phyloP scores from a whole-genome alignment of 1,140 invertebrate species.

The Drosophila biarmipes region DNA sequence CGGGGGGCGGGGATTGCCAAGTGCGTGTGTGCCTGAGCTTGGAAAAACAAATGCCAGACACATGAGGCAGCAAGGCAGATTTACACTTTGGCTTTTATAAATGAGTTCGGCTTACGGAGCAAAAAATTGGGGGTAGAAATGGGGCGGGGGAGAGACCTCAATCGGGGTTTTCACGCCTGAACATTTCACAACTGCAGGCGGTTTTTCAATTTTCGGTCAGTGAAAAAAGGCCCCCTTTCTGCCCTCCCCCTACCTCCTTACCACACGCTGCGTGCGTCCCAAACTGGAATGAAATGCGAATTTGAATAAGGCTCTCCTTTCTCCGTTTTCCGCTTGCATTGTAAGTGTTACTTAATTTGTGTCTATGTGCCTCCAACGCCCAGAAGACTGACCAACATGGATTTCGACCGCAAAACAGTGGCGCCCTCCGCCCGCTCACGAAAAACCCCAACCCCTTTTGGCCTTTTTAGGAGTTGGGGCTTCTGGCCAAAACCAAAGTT shows the following conservation, averaged over 20 bases:
- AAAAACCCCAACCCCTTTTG: not conserved
- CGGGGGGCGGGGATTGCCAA: conserved; percentile 13
- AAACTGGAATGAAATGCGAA: conserved; percentile 75
- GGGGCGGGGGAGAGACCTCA: conserved; percentile 52
- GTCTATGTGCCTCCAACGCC: conserved; percentile 21
- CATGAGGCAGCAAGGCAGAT: conserved; percentile 54
- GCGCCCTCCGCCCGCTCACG: conserved; percentile 34
- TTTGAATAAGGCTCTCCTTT: conserved; percentile 51
- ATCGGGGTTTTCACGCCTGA: conserved; percentile 79
- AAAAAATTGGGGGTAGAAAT: not conserved
- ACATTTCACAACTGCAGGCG: conserved; percentile 82
- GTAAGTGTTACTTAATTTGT: conserved; percentile 81
- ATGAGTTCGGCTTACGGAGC: conserved; percentile 48
- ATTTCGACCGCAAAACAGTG: conserved; percentile 68
- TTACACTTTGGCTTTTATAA: conserved; percentile 79
- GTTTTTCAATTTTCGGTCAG: conserved; percentile 79
- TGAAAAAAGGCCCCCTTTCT: conserved; percentile 53
- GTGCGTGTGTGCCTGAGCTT: conserved; percentile 6
- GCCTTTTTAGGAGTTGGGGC: not conserved
- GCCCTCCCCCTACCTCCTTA: conserved; percentile 3
- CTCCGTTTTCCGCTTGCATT: conserved; percentile 47
- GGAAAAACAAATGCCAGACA: conserved; percentile 49
- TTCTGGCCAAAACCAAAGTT: conserved; percentile 69
- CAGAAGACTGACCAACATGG: conserved; percentile 36
- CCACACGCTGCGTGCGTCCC: conserved; percentile 66